Evolutionary conservation across 1,140 invertebrate species (phyloP).

Genomic region (Scaptomyza graminum): DNA sequence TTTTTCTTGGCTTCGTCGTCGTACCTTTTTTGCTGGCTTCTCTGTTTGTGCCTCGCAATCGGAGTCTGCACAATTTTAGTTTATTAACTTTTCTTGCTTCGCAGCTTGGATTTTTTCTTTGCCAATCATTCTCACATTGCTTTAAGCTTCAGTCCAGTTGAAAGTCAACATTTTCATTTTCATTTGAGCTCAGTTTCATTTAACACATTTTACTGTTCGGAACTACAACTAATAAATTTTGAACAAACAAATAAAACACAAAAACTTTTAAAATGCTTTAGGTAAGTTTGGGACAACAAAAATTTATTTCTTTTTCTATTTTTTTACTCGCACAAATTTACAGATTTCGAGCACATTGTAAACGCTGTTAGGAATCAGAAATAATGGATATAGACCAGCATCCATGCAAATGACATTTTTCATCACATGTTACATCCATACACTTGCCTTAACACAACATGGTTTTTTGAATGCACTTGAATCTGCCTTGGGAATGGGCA

Average conservation of each 20-base stretch:
- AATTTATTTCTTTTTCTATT: not conserved
- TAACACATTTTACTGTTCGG: not conserved
- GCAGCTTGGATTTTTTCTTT: not conserved
- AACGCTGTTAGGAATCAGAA: not conserved
- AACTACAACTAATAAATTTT: not conserved
- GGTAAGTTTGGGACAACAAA: not conserved
- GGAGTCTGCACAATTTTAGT: not conserved
- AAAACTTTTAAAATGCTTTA: not conserved
- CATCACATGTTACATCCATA: slow-evolving; percentile 3
- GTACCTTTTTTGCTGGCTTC: not conserved
- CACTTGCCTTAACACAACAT: no score
- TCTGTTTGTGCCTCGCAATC: not conserved
- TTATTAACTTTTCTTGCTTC: not conserved
- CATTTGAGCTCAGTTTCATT: not conserved
- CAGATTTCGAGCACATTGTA: slow-evolving; percentile 22
- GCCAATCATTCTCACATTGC: slow-evolving; percentile 9
- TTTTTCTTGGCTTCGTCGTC: not conserved
- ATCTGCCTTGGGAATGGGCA: no score
- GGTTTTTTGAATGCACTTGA: no score
- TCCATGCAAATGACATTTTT: not conserved
- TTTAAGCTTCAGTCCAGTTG: not conserved
- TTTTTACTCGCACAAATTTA: not conserved
- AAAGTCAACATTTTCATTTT: no score
- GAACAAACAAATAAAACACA: no score
- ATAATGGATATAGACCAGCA: not conserved